Conservation (phyloP, 2,797 vertebrate genomes). For the Aplochiton taeniatus region DNA sequence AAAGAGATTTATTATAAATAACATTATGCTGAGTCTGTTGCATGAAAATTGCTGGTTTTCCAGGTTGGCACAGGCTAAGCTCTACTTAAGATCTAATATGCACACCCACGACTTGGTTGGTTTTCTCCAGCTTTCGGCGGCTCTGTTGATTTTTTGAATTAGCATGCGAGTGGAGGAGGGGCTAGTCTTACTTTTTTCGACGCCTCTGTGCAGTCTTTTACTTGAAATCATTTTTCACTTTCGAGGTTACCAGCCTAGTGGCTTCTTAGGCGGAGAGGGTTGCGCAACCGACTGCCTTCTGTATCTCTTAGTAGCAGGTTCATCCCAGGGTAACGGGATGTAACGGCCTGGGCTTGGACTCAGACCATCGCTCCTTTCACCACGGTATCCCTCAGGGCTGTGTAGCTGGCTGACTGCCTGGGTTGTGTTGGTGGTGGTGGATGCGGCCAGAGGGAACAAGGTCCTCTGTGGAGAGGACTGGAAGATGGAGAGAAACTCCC, state of each 20-base stretch:
- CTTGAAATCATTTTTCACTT: too few species aligned
- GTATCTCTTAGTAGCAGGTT: conserved; percentile 8
- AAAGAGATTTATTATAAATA: conserved; percentile 43
- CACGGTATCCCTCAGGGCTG: conserved; percentile 14
- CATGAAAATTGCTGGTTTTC: background rate
- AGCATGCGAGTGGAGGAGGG: too few species aligned
- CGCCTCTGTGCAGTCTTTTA: too few species aligned
- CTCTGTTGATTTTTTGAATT: too few species aligned
- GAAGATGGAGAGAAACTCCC: background rate
- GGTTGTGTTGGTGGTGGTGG: conserved; percentile 6
- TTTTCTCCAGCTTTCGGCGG: background rate
- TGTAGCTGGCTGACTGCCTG: conserved; percentile 24
- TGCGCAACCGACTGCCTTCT: background rate
- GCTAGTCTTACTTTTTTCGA: too few species aligned
- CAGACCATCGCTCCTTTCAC: background rate
- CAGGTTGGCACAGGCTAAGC: background rate
- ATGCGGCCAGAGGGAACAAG: conserved; percentile 34
- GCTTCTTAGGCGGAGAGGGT: too few species aligned
- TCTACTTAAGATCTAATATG: background rate
- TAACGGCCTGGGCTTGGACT: conserved; percentile 9
- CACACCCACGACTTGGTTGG: background rate
- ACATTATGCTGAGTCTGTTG: conserved; percentile 24
- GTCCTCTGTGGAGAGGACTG: conserved; percentile 17
- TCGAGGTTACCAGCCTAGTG: too few species aligned
- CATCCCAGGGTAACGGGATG: conserved; percentile 6